Conservation (phyloP, 2,888 invertebrate genomes). For the Meteorus colon region DNA sequence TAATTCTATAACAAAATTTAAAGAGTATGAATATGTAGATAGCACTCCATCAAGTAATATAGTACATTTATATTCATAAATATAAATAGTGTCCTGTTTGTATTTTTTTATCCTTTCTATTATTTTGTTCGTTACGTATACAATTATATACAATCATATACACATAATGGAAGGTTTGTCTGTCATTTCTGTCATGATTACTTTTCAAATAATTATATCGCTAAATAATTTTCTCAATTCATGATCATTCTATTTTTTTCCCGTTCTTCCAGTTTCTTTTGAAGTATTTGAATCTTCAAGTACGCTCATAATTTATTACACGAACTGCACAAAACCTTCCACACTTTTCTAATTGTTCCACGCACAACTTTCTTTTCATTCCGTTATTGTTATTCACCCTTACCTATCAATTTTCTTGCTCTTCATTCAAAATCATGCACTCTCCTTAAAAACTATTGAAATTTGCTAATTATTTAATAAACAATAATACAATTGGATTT, state of each 20-base stretch:
- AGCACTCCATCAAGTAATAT: constrained; percentile 48
- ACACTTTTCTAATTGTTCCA: background rate
- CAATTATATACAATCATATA: constrained; percentile 65
- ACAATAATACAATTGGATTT: background rate
- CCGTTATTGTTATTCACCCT: background rate
- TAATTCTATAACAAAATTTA: background rate
- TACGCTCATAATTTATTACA: background rate
- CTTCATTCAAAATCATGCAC: constrained; percentile 4
- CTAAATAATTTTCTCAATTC: background rate
- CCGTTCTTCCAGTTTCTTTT: background rate
- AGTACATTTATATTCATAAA: constrained; percentile 39
- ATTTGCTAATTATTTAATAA: constrained; percentile 34
- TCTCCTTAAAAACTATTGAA: constrained; percentile 23
- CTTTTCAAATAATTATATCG: background rate
- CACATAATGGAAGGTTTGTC: constrained; percentile 60
- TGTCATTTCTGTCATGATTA: constrained; percentile 9
- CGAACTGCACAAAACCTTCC: background rate
- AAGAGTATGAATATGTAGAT: background rate
- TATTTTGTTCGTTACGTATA: constrained; percentile 56
- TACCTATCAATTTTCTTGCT: background rate
- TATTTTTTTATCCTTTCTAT: constrained; percentile 19
- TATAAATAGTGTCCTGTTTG: background rate
- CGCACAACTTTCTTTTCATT: background rate
- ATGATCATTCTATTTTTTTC: background rate
- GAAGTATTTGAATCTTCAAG: background rate